Conservation (phyloP, 2,888 invertebrate genomes). For the Torymus tubicola region DNA sequence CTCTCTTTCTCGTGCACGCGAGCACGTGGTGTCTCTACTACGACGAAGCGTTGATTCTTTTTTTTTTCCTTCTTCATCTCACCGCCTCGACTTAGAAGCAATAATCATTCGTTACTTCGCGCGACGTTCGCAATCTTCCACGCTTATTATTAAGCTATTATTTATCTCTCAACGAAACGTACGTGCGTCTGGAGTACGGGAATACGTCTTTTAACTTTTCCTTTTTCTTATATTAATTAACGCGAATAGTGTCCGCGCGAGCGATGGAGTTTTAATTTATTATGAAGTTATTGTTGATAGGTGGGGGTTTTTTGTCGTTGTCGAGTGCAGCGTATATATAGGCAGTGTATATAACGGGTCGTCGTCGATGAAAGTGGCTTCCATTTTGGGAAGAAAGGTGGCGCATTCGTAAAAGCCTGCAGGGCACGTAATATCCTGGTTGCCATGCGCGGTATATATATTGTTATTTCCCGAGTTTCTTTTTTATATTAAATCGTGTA, state of each 20-base stretch:
- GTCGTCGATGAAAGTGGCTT: slow-evolving; percentile 10
- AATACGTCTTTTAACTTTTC: slow-evolving; percentile 2
- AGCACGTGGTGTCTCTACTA: background rate
- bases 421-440: background rate
- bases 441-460: background rate
- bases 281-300: slow-evolving; percentile 25
- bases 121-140: slow-evolving; percentile 16
- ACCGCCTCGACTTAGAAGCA: background rate
- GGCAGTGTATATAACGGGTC: slow-evolving; percentile 13
- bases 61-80: slow-evolving; percentile 1
- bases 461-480: background rate
- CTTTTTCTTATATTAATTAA: background rate
- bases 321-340: background rate
- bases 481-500: too few relatives aligned
- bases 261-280: slow-evolving; percentile 21
- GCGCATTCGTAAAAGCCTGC: background rate
- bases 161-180: background rate
- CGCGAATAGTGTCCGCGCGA: background rate
- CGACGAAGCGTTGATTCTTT: background rate
- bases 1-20: background rate
- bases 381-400: slow-evolving; percentile 20
- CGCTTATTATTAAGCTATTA: slow-evolving; percentile 11
- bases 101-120: slow-evolving; percentile 13
- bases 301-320: slow-evolving; percentile 4
- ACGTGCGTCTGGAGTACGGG: background rate